A percentile compares a stretch with the other conserved stretches of the same genome.
These are phyloP conservation scores for Holotrichia oblita DNA, from an alignment of 1,140 invertebrate species.

Conservation along the genomic window DNA sequence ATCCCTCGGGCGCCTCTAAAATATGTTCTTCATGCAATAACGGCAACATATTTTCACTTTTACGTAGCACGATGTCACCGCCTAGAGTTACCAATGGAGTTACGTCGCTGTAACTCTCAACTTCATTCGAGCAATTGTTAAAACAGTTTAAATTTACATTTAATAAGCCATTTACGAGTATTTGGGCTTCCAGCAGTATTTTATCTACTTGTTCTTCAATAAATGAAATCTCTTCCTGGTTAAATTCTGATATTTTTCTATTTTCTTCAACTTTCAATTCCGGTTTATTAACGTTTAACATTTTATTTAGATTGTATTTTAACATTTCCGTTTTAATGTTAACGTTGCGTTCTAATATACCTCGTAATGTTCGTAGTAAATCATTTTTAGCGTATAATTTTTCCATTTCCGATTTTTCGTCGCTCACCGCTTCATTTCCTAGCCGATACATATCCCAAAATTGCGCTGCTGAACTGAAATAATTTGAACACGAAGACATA, in stretches of 20 bases:
- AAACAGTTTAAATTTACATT: neutral
- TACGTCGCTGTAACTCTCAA: neutral
- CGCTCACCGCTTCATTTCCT: neutral
- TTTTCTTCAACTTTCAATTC: neutral
- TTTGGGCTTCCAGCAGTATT: constrained; percentile 2
- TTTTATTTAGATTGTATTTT: constrained; percentile 18
- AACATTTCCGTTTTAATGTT: constrained; percentile 23
- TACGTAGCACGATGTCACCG: neutral
- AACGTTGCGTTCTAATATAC: constrained; percentile 19
- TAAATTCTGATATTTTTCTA: neutral
- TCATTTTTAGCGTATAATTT: constrained; percentile 27
- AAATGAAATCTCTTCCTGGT: neutral
- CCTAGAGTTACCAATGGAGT: neutral
- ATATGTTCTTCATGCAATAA: constrained; percentile 19
- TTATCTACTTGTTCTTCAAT: constrained; percentile 26
- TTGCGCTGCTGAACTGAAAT: neutral
- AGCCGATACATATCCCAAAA: constrained; percentile 10
- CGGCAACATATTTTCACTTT: constrained; percentile 24
- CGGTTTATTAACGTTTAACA: constrained; percentile 14
- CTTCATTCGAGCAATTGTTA: neutral
- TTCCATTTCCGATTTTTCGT: constrained; percentile 4
- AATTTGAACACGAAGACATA: neutral
- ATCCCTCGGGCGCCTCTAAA: constrained; percentile 43
- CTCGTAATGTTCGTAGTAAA: constrained; percentile 16
- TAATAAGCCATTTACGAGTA: constrained; percentile 3